Evolutionary conservation across 2,797 vertebrate species (phyloP), one percentile per base, ranked within the genome.

Genomic region (Triplophysa bombifrons): DNA sequence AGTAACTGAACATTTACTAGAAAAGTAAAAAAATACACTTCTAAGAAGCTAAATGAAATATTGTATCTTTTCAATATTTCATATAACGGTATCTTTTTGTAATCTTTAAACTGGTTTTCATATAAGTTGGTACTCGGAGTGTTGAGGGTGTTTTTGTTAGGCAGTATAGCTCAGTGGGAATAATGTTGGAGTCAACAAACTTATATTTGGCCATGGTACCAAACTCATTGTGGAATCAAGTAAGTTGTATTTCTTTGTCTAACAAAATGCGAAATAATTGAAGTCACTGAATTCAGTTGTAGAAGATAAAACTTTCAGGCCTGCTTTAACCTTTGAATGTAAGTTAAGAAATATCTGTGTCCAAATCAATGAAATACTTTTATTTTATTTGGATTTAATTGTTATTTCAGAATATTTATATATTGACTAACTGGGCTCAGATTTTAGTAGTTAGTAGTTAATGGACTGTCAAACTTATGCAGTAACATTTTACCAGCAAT

Each of bases 131-230:
- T 19, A 13, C 4, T 51, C 8, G 0, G 1, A 14, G 41, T 53
- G 41, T 27, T 8, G 13, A 22, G 20, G 19, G 41, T 2, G 17
- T 78, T 80, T 85, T 84, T 74, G 77, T 19, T n/a, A 44, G 27
- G 51, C 13, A 1, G 11, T 71, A 41, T 66, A 80, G 5, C 9
- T 30, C 14, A 34, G 70, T 82, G 80, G 70, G 83, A 81, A 84
- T 74, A 44, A 81, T 55, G 58, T 51, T 22, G 79, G 63, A 2
- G 12, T 51, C 10, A 68, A 27, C 44, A 74, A 75, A 55, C 19
- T 85, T 22, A 48, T 80, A 48, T 86, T 87, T 80, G 85, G 83
- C 14, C 20, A 25, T 16, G 81, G 86, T 20, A 84, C 17, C 41
- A 72, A 60, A 38, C 61, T 84, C 13, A 67, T 70, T 72, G 82